Evolutionary conservation across 2,888 invertebrate species (phyloP), one percentile per base, ranked within the genome.

Genomic region (Tachina lurida): DNA sequence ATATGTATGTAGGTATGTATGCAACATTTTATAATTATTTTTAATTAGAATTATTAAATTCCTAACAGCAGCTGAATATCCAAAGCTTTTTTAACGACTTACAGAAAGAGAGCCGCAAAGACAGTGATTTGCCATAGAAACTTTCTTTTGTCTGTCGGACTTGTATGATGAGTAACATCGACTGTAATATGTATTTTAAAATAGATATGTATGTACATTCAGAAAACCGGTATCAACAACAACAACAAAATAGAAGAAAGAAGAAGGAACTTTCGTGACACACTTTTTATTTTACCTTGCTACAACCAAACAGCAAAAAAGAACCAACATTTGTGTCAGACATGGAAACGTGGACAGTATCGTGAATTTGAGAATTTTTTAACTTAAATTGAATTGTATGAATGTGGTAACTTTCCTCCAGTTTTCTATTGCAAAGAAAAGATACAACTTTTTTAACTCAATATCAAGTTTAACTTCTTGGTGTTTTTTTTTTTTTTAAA

Each of bases 251-350:
- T 19, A 22, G n/a, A 70, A 76, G 60, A 70, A 70, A 41, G 52
- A 68, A 81, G 75, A 71, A 54, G 82, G 70, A 83, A 78, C 45
- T 76, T 62, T 65, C 78, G 80, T 88, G 87, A 88, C 88, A 74
- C 81, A 87, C 83, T 87, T 88, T 87, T 85, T 63, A 54, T 39
- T 76, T 58, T 67, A 67, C 67, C 47, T 84, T 78, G 54, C 43
- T 70, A 52, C 58, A 68, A 56, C 58, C 39, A 43, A 71, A 77
- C n/a, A 39, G 75, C 13, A 58, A 76, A n/a, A 43, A 49, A 3
- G 13, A 71, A 31, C 45, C 22, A 56, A 60, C 19, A 22, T 45
- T 49, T 10, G 47, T 65, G 41, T 7, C 73, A 60, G 60, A n/a
- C 17, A 10, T 60, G 73, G 73, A 17, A 58, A 62, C 10, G 1